A percentile compares a stretch with the other conserved stretches of the same genome.
Evolutionary conservation across 2,797 vertebrate genomes (phyloP).

Genomic region (Monodelphis domestica): DNA sequence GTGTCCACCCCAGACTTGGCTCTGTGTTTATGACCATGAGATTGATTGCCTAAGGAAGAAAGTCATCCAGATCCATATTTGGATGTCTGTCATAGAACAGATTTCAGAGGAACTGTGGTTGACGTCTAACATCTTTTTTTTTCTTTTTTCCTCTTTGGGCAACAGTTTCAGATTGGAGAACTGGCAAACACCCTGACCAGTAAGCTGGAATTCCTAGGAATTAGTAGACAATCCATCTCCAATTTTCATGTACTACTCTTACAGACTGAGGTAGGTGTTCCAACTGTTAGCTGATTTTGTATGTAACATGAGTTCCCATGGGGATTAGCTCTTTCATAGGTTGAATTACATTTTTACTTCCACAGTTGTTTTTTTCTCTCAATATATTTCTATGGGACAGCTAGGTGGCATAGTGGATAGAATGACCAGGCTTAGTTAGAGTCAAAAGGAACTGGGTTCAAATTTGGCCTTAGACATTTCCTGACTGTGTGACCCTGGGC

Average conservation of each 20-base stretch:
- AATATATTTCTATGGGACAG: too few species aligned
- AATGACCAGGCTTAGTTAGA: too few species aligned
- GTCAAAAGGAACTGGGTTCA: too few species aligned
- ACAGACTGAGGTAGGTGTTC: conserved; percentile 96
- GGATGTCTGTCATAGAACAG: too few species aligned
- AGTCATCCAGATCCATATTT: neutral
- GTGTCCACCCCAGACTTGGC: neutral
- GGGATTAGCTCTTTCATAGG: neutral
- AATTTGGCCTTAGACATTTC: too few species aligned
- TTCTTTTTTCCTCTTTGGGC: neutral
- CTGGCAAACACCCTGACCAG: conserved; percentile 97
- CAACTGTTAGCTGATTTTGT: neutral
- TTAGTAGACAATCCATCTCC: conserved; percentile 96
- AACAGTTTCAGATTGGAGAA: conserved; percentile 99
- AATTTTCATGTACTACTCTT: conserved; percentile 98
- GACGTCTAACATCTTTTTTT: neutral
- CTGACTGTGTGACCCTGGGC: too few species aligned
- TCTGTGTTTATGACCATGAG: conserved; percentile 1
- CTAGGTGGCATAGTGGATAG: too few species aligned
- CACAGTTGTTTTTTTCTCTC: conserved; percentile 16
- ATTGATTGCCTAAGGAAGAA: conserved; percentile 11
- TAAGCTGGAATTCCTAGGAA: conserved; percentile 99
- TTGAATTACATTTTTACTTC: neutral
- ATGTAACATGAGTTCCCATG: neutral
- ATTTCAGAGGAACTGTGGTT: neutral